phyloP scores from a whole-genome alignment of 2,797 vertebrate species.

The Loris lydekkerianus region DNA sequence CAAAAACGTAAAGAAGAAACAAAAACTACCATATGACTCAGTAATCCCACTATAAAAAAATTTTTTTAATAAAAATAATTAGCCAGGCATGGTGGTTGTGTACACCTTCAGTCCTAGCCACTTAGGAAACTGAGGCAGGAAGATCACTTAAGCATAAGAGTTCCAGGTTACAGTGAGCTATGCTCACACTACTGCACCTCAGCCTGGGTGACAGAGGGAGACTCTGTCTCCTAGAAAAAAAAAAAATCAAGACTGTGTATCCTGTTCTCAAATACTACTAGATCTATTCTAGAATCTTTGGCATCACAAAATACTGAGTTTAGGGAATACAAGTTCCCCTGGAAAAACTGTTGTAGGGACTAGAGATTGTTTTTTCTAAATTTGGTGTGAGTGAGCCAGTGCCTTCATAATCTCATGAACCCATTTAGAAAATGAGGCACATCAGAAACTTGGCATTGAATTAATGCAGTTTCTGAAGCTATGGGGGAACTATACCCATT shows the following conservation, averaged over 20 bases:
- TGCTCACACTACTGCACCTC: neutral
- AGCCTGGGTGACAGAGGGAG: neutral
- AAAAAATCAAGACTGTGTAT: neutral
- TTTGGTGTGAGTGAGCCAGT: neutral
- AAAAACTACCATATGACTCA: too few relatives aligned
- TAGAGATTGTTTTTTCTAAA: neutral
- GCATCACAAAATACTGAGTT: neutral
- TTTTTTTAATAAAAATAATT: too few relatives aligned
- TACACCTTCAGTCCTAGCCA: neutral
- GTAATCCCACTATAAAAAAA: too few relatives aligned
- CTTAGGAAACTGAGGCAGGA: neutral
- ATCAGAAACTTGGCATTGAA: slow-evolving; percentile 57
- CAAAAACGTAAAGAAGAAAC: too few relatives aligned
- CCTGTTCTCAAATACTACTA: neutral
- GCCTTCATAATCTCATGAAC: neutral
- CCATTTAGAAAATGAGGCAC: neutral
- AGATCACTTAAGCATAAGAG: neutral
- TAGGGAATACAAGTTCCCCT: neutral
- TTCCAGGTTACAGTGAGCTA: neutral
- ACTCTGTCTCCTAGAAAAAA: neutral
- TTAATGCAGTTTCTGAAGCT: neutral
- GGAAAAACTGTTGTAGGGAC: neutral
- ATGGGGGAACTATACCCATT: neutral
- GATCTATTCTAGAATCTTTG: neutral
- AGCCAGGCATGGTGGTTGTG: too few relatives aligned